Base-by-base conservation (phyloP, 2,113 vertebrate genomes). In the Alligator mississippiensis region DNA sequence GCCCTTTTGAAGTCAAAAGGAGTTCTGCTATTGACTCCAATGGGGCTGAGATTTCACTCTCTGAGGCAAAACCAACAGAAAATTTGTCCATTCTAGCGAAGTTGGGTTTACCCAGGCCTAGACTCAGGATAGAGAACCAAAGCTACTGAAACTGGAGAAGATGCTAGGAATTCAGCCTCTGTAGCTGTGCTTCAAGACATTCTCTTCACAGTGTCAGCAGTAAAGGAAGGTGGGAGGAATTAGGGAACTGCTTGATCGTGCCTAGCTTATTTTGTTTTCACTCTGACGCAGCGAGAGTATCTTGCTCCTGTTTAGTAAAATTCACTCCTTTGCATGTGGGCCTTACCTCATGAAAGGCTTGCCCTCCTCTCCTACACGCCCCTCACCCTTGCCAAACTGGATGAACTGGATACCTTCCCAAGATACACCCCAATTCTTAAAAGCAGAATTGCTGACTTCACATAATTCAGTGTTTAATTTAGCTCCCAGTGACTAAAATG, bases 401-500 rank as follows among this genome's bases (percentile, higher is more conserved):
- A 94, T 28, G 21, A 76, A 83, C 86, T 93, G 87, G 83, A 94
- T 94, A 66, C 58, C 80, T 93, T 80, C 85, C 77, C 61, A 84
- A 96, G 96, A 95, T 96, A 95, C 81, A 92, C 82, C 92, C 82
- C 70, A 62, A 83, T n/a, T 80, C 90, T 75, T 80, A 80, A 94
- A 92, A 89, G 1, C 7, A 1, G 1, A 25, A 3, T 16, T 79
- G 85, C 86, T 95, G 91, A 94, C 91, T 22, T 10, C 77, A 38
- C 81, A 60, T 85, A 88, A 91, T 63, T 87, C 84, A 61, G 2
- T 3, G 82, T 82, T 96, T 62, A 1, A 2, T 90, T 63, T 75
- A 55, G 84, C 83, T 90, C 15, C 60, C 77, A 77, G 70, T 2
- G 0, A 0, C 1, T 55, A 62, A 85, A 77, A 38, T 2, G 88